These are phyloP conservation scores for Micronycteris hirsuta DNA, from an alignment of 2,113 vertebrate genomes.

Conservation along the genomic window DNA sequence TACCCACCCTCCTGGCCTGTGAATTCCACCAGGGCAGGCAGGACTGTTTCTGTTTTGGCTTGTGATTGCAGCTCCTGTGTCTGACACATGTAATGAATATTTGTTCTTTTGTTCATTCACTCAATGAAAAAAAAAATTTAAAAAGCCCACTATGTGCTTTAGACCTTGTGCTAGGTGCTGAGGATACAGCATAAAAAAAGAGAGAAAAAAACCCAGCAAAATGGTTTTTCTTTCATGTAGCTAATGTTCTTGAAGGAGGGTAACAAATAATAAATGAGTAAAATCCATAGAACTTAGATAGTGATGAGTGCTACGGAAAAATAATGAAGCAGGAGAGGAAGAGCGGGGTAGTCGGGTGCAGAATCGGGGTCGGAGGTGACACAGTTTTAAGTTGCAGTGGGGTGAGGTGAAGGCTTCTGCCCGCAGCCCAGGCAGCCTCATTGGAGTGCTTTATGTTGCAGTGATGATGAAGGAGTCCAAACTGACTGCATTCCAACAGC, in stretches of 20 bases:
- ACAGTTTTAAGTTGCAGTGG: neutral
- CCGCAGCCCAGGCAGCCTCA: neutral
- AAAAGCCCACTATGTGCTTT: neutral
- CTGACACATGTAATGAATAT: neutral
- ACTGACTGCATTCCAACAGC: slow-evolving; percentile 85
- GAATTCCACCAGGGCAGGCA: neutral
- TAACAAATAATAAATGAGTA: neutral
- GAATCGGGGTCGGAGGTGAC: neutral
- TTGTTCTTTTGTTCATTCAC: neutral
- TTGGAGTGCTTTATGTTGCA: slow-evolving; percentile 68
- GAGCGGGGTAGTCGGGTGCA: neutral
- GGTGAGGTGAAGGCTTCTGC: no score
- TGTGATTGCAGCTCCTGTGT: neutral
- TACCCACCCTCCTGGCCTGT: neutral
- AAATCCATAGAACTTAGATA: neutral
- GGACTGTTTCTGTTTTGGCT: neutral
- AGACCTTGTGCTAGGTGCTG: neutral
- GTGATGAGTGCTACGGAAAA: no score
- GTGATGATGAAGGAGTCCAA: slow-evolving; percentile 91
- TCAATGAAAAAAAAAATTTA: neutral
- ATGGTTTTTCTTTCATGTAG: neutral
- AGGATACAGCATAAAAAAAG: neutral
- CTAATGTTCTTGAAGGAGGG: neutral
- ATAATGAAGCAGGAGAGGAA: neutral
- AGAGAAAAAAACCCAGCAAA: neutral